Percentiles rank a stretch among this genome's conserved stretches.
These are phyloP conservation scores for Enteromius fasciolatus DNA, from an alignment of 2,797 vertebrate genomes.

Conservation along the genomic window DNA sequence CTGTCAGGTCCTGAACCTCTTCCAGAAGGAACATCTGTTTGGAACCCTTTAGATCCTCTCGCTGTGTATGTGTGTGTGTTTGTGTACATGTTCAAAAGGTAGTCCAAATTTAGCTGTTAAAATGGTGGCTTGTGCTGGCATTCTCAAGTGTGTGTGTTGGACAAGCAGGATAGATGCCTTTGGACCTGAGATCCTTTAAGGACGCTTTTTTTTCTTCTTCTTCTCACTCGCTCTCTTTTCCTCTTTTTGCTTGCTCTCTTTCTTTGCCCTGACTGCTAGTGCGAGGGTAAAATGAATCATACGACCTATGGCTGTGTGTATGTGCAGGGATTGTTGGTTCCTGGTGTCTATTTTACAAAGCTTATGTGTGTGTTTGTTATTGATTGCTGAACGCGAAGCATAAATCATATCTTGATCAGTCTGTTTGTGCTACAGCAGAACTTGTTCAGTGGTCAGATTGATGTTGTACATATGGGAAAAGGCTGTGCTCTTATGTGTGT, in stretches of 20 bases:
- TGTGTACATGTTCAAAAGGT: slow-evolving; percentile 40
- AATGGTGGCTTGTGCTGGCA: slow-evolving; percentile 46
- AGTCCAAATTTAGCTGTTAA: slow-evolving; percentile 56
- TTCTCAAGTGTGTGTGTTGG: slow-evolving; percentile 47
- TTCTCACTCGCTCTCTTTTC: slow-evolving; percentile 51
- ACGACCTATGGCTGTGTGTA: slow-evolving; percentile 46
- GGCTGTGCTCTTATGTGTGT: slow-evolving; percentile 39
- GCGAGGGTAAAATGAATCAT: slow-evolving; percentile 47
- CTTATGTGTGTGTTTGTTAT: slow-evolving; percentile 48
- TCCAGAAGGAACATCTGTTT: slow-evolving; percentile 75
- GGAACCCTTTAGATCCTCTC: slow-evolving; percentile 70
- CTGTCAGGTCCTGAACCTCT: slow-evolving; percentile 67
- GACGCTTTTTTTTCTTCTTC: slow-evolving; percentile 3
- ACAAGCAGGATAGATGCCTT: slow-evolving; percentile 56
- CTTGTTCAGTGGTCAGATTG: slow-evolving; percentile 46
- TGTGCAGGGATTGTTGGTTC: slow-evolving; percentile 30
- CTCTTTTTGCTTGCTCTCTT: slow-evolving; percentile 50
- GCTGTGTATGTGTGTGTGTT: slow-evolving; percentile 52
- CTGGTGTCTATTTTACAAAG: slow-evolving; percentile 41
- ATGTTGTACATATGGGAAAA: slow-evolving; percentile 35
- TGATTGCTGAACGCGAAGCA: slow-evolving; percentile 49
- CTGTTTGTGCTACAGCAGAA: slow-evolving; percentile 47
- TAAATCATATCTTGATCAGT: slow-evolving; percentile 59
- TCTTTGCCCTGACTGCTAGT: slow-evolving; percentile 11
- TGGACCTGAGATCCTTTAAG: slow-evolving; percentile 43